Conservation (phyloP, 2,113 vertebrate genomes). For the Prinia subflava region DNA sequence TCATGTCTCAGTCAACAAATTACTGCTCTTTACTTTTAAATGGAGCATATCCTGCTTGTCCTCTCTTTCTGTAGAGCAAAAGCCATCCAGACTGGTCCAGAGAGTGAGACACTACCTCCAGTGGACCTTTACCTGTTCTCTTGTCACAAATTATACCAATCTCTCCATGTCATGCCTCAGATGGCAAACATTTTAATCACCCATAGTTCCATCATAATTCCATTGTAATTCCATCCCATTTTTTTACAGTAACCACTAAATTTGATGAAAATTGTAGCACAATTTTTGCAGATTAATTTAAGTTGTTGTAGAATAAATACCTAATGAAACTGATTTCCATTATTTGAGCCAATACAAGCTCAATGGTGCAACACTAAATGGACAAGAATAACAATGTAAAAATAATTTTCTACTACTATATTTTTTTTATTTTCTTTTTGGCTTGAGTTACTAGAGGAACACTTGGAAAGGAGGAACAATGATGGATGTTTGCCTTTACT, state of each 20-base stretch:
- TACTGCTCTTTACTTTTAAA: not conserved
- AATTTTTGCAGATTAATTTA: not conserved
- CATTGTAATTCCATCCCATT: not conserved
- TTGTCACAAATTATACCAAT: not conserved
- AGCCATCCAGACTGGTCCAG: not conserved
- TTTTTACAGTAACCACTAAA: not conserved
- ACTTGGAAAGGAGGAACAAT: not conserved
- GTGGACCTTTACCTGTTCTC: not conserved
- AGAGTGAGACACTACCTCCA: not conserved
- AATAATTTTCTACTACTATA: not conserved
- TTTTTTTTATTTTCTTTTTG: not conserved
- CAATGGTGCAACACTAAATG: accelerated
- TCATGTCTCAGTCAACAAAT: not conserved
- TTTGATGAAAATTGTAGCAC: not conserved
- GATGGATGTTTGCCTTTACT: not conserved
- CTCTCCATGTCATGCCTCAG: not conserved
- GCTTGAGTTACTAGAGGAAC: not conserved
- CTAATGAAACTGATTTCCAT: not conserved
- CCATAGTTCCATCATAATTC: not conserved
- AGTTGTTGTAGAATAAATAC: not conserved
- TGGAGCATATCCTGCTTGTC: not conserved
- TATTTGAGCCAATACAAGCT: not conserved
- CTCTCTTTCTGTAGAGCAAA: not conserved
- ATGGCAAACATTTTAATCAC: not conserved
- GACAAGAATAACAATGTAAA: not conserved